A percentile compares a stretch with the other conserved stretches of the same genome.
phyloP scores from a whole-genome alignment of 1,140 invertebrate species.

The Lycorma delicatula region DNA sequence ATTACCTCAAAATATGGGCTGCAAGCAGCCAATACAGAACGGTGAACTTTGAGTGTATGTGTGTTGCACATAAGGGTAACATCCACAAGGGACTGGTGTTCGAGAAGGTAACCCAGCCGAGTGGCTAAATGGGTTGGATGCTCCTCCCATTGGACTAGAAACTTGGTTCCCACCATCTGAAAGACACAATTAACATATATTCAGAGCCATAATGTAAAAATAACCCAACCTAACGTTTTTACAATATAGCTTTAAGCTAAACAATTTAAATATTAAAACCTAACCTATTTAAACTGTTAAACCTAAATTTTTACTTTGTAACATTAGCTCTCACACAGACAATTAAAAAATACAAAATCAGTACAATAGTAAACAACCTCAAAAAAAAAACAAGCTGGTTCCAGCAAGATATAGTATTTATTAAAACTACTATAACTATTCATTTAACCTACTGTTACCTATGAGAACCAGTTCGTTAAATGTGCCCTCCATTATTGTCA shows the following conservation, averaged over 20 bases:
- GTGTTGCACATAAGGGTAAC: slow-evolving; percentile 49
- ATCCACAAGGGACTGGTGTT: slow-evolving; percentile 48
- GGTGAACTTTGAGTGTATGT: slow-evolving; percentile 47
- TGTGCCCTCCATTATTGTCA: too few relatives aligned
- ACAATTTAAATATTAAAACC: not conserved
- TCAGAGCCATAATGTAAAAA: not conserved
- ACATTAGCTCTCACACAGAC: too few relatives aligned
- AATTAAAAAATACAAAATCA: too few relatives aligned
- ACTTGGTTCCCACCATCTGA: slow-evolving; percentile 28
- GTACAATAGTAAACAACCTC: too few relatives aligned
- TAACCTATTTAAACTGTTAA: not conserved
- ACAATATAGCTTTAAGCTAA: not conserved
- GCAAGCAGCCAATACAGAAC: slow-evolving; percentile 50
- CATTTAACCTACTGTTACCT: too few relatives aligned
- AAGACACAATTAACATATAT: not conserved
- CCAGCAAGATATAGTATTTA: too few relatives aligned
- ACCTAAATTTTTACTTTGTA: not conserved
- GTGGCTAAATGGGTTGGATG: slow-evolving; percentile 45
- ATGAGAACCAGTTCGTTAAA: too few relatives aligned
- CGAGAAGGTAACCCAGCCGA: slow-evolving; percentile 45
- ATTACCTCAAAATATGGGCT: slow-evolving; percentile 51
- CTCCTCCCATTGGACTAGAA: slow-evolving; percentile 43
- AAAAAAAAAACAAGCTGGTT: too few relatives aligned
- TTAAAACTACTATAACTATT: too few relatives aligned
- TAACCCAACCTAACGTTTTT: not conserved